Evolutionary conservation across 2,797 vertebrate species (phyloP).

Genomic region (Propithecus perrieri): DNA sequence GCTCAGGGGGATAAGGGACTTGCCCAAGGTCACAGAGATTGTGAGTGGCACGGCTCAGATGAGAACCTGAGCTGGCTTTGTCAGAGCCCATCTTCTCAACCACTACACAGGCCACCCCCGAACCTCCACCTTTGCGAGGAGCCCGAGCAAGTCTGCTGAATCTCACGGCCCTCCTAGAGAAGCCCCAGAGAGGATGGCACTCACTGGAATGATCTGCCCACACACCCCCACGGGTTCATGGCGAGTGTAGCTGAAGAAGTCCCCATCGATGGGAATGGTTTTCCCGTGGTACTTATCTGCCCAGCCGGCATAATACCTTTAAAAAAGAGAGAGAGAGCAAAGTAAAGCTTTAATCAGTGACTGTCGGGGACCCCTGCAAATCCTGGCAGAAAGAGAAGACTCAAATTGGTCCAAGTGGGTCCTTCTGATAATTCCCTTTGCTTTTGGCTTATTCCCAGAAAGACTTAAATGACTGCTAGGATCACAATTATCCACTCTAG

Average conservation of each 20-base stretch:
- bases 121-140: not conserved
- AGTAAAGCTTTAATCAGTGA: not conserved
- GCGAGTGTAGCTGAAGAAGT: constrained; percentile 96
- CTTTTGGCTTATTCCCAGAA: not conserved
- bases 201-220: constrained; percentile 97
- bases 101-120: not conserved
- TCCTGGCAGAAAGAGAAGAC: not conserved
- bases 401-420: not conserved
- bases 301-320: constrained; percentile 97
- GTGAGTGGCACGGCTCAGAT: not conserved
- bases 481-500: not conserved
- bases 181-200: constrained; percentile 59
- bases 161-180: not conserved
- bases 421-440: not conserved
- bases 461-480: not conserved
- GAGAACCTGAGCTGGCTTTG: not conserved
- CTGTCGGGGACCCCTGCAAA: not conserved
- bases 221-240: constrained; percentile 96
- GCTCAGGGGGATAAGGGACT: not conserved
- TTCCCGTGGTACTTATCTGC: constrained; percentile 97
- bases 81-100: not conserved
- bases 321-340: not conserved
- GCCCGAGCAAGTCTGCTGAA: not conserved
- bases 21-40: not conserved
- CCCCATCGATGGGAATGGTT: constrained; percentile 96